phyloP scores from a whole-genome alignment of 2,888 invertebrate species.

The Dascillus cervinus region DNA sequence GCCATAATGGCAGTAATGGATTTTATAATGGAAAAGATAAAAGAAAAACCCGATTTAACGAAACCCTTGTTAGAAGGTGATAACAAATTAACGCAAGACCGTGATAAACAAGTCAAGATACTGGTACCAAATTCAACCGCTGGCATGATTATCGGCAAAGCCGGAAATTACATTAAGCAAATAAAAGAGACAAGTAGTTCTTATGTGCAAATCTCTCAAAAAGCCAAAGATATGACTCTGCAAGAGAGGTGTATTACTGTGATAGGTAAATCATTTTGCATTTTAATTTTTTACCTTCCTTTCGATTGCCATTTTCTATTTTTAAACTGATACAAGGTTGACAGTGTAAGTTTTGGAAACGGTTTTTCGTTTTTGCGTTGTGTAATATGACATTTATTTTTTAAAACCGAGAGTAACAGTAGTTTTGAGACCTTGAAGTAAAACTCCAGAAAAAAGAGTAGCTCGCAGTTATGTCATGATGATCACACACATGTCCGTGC shows the following conservation, averaged over 20 bases:
- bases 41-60: constrained; percentile 86
- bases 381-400: too few species aligned
- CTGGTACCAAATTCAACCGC: constrained; percentile 94
- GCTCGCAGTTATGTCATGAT: too few species aligned
- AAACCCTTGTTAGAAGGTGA: constrained; percentile 72
- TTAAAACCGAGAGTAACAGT: too few species aligned
- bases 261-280: too few species aligned
- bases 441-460: too few species aligned
- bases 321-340: too few species aligned
- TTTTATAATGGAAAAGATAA: constrained; percentile 93
- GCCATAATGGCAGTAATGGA: constrained; percentile 87
- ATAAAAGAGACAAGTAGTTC: constrained; percentile 91
- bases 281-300: too few species aligned
- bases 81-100: constrained; percentile 76
- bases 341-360: too few species aligned
- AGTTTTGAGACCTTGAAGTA: too few species aligned
- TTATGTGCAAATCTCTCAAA: constrained; percentile 94
- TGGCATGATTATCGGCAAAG: constrained; percentile 97
- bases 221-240: constrained; percentile 86
- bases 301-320: too few species aligned
- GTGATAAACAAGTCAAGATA: constrained; percentile 93
- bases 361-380: too few species aligned
- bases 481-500: too few species aligned
- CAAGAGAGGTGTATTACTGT: constrained; percentile 94
- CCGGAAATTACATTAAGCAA: constrained; percentile 92